A percentile compares a stretch with the other conserved stretches of the same genome.
Conservation (phyloP, 1,140 invertebrate species). For the Sminthurinus signatus region DNA sequence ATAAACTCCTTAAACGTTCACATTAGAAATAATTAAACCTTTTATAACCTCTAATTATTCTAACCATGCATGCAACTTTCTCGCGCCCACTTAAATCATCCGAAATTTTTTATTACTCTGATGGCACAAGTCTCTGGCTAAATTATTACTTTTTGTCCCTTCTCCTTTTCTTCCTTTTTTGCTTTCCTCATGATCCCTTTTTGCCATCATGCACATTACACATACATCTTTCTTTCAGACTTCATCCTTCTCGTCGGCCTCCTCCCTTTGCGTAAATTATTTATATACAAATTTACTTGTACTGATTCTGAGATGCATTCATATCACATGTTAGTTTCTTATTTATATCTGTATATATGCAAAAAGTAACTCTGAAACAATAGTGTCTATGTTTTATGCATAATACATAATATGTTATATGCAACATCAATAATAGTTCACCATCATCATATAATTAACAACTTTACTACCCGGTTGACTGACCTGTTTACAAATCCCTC, state of each 20-base stretch:
- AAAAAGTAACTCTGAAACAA: too few relatives aligned
- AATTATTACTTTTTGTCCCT: neutral
- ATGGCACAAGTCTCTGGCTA: slow-evolving; percentile 4
- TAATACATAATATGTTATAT: too few relatives aligned
- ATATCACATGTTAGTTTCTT: too few relatives aligned
- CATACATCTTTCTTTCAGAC: neutral
- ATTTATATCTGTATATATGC: too few relatives aligned
- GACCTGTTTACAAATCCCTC: slow-evolving; percentile 9
- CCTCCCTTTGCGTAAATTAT: neutral
- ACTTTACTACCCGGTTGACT: slow-evolving; percentile 10
- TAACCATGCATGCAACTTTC: slow-evolving; percentile 7
- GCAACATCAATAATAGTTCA: too few relatives aligned
- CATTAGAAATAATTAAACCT: slow-evolving; percentile 12
- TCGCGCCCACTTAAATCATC: slow-evolving; percentile 11
- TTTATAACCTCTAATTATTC: slow-evolving; percentile 13
- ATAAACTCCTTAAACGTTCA: neutral
- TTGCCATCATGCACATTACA: too few relatives aligned
- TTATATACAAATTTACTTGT: too few relatives aligned
- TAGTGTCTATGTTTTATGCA: too few relatives aligned
- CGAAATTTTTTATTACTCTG: slow-evolving; percentile 14
- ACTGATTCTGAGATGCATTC: too few relatives aligned
- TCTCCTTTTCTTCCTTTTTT: neutral
- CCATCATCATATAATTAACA: too few relatives aligned
- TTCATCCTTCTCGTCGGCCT: neutral
- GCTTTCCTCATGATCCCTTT: too few relatives aligned